Percentiles rank a stretch among this genome's conserved stretches.
These are phyloP conservation scores for Mus spretus DNA, from an alignment of 2,797 vertebrate species.

Conservation along the genomic window DNA sequence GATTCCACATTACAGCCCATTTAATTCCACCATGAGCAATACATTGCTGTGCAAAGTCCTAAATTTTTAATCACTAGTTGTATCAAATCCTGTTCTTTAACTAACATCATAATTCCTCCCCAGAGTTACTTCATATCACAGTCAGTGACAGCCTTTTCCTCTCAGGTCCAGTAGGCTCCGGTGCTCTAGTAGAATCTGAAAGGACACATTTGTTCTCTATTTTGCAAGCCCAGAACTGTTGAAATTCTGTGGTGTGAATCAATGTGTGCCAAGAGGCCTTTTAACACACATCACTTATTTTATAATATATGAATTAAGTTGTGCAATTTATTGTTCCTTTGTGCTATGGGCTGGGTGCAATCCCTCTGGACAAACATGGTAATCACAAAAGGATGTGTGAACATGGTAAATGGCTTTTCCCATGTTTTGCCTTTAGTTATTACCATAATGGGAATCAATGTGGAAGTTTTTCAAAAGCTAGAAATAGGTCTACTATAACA, in stretches of 20 bases:
- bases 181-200: not conserved
- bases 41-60: not conserved
- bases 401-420: not conserved
- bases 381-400: not conserved
- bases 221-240: not conserved
- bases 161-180: not conserved
- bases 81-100: constrained; percentile 4
- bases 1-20: not conserved
- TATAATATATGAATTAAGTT: not conserved
- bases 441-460: not conserved
- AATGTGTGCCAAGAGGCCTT: not conserved
- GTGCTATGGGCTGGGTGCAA: not conserved
- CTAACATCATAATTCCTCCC: not conserved
- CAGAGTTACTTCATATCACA: not conserved
- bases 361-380: not conserved
- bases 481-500: not conserved
- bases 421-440: not conserved
- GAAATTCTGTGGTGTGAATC: not conserved
- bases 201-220: not conserved
- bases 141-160: not conserved
- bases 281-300: constrained; percentile 6
- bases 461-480: not conserved
- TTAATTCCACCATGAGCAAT: not conserved
- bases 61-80: not conserved
- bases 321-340: not conserved